Evolutionary conservation across 2,888 invertebrate species (phyloP), one percentile per base, ranked within the genome.

Genomic region (Seira sanloemensis): DNA sequence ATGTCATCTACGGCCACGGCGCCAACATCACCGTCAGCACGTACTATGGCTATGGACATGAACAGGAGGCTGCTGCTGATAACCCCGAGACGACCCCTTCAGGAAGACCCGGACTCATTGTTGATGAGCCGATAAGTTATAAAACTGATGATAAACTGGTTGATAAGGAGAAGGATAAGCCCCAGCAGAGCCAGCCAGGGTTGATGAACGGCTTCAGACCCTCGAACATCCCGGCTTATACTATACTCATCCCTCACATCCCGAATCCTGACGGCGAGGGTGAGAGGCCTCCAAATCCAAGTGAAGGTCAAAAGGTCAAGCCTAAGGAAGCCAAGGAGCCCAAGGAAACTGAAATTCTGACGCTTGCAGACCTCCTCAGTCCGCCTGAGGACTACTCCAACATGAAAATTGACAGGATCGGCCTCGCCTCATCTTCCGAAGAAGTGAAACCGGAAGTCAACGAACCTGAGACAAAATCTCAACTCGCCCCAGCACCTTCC

Each of bases 161-260:
- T 1, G 16, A 67, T 5, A 26, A 68, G n/a, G 12, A 4, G n/a
- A 27, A 27, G 16, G 23, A 67, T 67, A n/a, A 24, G 23, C 19
- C 67, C 16, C 1, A 50, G 50, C 18, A 46, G 25, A 24, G 50
- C 7, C 69, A 58, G 19, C 77, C 72, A 23, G 80, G 71, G 19
- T 25, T 46, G 12, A 75, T 74, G 54, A 82, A 75, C 25, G 87
- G 87, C 18, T 87, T 87, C 50, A 67, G 73, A 24, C 87, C 87
- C 19, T 74, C 86, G 12, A 82, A 82, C 16, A 88, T 89, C 21
- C 89, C 88, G 4, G 77, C 88, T 0, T 89, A 86, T 72, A 88
- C 88, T 0, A 83, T 89, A 2, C 79, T 87, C 65, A 89, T 89
- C 62, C 89, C 89, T 16, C 89, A 89, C 25, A 88, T 89, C 72